Percentiles rank a stretch among this genome's conserved stretches.
phyloP scores from a whole-genome alignment of 2,888 invertebrate species.

The Volucella zonaria region DNA sequence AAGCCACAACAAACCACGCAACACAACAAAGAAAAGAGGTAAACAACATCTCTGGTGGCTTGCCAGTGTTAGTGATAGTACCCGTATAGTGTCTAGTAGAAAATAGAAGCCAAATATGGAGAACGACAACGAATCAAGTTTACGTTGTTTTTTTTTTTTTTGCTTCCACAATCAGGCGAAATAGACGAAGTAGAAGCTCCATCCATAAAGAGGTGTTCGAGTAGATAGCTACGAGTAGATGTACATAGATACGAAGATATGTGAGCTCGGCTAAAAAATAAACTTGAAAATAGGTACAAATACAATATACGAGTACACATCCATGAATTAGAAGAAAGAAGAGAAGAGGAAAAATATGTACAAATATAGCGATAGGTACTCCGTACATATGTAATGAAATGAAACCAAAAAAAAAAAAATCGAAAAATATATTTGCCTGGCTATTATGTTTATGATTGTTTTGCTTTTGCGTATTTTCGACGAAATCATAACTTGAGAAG shows the following conservation, averaged over 20 bases:
- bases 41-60: slow-evolving; percentile 17
- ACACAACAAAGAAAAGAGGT: slow-evolving; percentile 12
- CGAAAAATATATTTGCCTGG: slow-evolving; percentile 44
- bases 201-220: slow-evolving; percentile 16
- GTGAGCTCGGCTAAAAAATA: slow-evolving; percentile 26
- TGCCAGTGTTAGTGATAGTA: neutral
- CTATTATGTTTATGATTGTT: slow-evolving; percentile 57
- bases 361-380: neutral
- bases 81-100: neutral
- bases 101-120: slow-evolving; percentile 12
- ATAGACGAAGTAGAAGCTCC: slow-evolving; percentile 32
- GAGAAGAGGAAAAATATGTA: neutral
- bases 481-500: slow-evolving; percentile 39
- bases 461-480: slow-evolving; percentile 47
- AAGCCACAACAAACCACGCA: neutral
- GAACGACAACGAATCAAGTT: slow-evolving; percentile 23
- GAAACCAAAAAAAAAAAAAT: slow-evolving; percentile 15
- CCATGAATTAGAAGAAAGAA: neutral
- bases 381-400: neutral
- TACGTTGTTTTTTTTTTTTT: slow-evolving; percentile 3
- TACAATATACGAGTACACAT: too few species aligned
- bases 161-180: slow-evolving; percentile 1
- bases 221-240: neutral
- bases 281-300: slow-evolving; percentile 16
- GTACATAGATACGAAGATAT: slow-evolving; percentile 12